Base-by-base conservation (phyloP, 92 coral and sea anemone genomes). In the Epizoanthus illoricatus region DNA sequence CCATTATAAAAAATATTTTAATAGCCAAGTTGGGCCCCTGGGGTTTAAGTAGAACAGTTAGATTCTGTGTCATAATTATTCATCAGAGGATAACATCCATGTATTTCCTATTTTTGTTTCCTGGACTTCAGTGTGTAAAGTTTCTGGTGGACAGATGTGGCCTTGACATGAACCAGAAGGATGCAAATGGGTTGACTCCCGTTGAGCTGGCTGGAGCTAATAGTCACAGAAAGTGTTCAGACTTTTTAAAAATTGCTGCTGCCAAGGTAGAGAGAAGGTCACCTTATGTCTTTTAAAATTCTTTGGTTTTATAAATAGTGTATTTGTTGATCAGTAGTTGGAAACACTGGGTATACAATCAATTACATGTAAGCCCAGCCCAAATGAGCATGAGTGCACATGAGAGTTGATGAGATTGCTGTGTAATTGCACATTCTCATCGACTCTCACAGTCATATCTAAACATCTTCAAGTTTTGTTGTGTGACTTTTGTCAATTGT, bases 221-320 rank as follows among this genome's bases (percentile, higher is more conserved):
- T 11, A 90, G 88, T 0, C 94, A 88, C 71, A 80, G 90, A 43
- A 86, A 79, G 61, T 93, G 97, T 52, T 39, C 72, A 20, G 91
- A 93, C 20, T 91, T 86, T 76, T 62, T 93, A 64, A 91, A 88
- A 81, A 92, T 86, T 39, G 91, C 94, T 6, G 79, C 87, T 5
- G 49, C 94, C 70, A 91, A 91, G 97, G 97, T 93, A 89, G 70
- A 57, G 54, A 70, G 54, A 55, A 17, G 41, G 67, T 45, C 55
- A 52, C 49, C n/a, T 11, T 18, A 45, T 47, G 18, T 3, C 49
- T 65, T 39, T 11, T 56, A 20, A 73, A 73, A 2, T 36, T 40
- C 33, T 20, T 76, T 13, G n/a, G 1, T 4, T 52, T 45, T 4
- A 15, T 21, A 49, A 52, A 12, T 16, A n/a, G 24, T 52, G 24